Base-by-base conservation (phyloP, 2,797 vertebrate genomes). In the Parauchenoglanis punctatus region DNA sequence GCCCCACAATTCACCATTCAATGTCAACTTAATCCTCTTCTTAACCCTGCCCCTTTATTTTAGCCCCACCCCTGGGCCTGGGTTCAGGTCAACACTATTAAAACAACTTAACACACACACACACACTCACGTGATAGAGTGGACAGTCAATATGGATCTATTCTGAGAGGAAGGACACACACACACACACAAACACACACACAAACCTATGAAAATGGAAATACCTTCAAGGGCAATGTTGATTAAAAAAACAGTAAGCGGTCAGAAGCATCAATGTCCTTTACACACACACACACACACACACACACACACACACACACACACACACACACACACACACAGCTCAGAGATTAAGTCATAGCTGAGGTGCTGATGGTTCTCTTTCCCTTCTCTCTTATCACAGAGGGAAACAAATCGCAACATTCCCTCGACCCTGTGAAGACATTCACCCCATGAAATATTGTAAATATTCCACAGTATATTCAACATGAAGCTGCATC, bases 251-350 rank as follows among this genome's bases (percentile, higher is more conserved):
- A 20, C 44, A 73, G 31, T 70, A 75, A 61, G 78, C 25, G 46
- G 75, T 72, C 75, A 80, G 61, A 85, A 31, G 68, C 83, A 78
- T 77, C 52, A 11, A 56, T 84, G 54, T 80, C 54, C 52, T 85
- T 86, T 88, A 46, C 65, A 59, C 67, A 73, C 83, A 70, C 76
- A 31, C 54, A 61, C 56, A n/a, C 58, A 65, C 4, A 49, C 23
- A 65, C 11, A 81, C 56, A 81, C 56, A 46, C 5, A 49, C 23
- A 67, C 11, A 72, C 77, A 65, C 83, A 63, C 59, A n/a, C 84
- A 20, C 76, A 18, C 76, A 56, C 52, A 31, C 52, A 56, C 52
- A 56, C 54, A 81, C 56, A 63, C 4, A 49, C 12, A 67, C 6
- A 82, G 56, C 46, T 73, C 40, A 77, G 49, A 77, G 20, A 44